Evolutionary conservation across 2,113 vertebrate species (phyloP).

Genomic region (Gadus macrocephalus): DNA sequence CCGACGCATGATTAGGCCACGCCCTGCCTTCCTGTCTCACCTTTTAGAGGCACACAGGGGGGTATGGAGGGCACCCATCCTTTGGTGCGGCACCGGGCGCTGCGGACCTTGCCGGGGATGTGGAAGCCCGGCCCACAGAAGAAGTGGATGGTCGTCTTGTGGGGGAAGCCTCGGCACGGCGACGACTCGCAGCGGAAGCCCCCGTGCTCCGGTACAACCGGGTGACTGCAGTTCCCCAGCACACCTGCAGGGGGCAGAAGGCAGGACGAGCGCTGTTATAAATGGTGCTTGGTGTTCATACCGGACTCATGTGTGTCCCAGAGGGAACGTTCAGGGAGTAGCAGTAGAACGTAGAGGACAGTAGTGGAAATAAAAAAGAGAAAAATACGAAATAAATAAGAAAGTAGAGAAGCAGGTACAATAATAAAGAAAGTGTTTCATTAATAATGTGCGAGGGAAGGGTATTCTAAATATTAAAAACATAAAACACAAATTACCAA

Average conservation of each 20-base stretch:
- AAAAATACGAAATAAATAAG: too few species aligned
- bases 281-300: too few species aligned
- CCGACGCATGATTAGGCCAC: not conserved
- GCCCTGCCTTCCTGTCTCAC: conserved; percentile 19
- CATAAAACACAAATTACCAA: too few species aligned
- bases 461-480: too few species aligned
- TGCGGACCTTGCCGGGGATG: conserved; percentile 15
- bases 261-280: too few species aligned
- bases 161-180: conserved; percentile 68
- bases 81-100: conserved; percentile 55
- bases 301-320: too few species aligned
- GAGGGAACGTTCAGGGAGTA: too few species aligned
- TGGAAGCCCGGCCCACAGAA: conserved; percentile 69
- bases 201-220: conserved; percentile 64
- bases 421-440: too few species aligned
- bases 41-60: conserved; percentile 49
- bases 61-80: conserved; percentile 54
- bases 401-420: too few species aligned
- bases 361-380: too few species aligned
- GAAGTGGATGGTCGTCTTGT: conserved; percentile 54
- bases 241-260: conserved; percentile 39
- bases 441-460: too few species aligned
- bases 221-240: conserved; percentile 63
- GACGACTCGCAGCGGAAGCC: conserved; percentile 70
- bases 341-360: too few species aligned